phyloP scores from a whole-genome alignment of 2,888 invertebrate species.

The Agonopterix alstromeriana region DNA sequence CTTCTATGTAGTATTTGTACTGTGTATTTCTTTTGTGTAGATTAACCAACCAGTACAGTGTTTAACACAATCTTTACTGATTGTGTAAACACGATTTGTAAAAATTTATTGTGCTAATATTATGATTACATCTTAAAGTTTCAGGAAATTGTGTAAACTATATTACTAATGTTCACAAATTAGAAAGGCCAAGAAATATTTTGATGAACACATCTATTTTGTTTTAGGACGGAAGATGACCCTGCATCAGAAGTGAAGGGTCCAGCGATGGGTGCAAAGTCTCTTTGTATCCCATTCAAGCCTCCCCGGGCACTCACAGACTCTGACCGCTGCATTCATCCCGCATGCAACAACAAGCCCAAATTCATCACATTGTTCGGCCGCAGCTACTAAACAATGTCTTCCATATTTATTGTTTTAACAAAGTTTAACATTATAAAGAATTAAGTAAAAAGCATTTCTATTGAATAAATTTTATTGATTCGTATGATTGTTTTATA shows the following conservation, averaged over 20 bases:
- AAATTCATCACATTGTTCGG: conserved; percentile 95
- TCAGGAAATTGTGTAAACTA: too few relatives aligned
- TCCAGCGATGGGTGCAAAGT: conserved; percentile 99
- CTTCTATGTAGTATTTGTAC: too few relatives aligned
- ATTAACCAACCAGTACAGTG: too few relatives aligned
- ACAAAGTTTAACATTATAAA: background rate
- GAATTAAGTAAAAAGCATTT: conserved; percentile 1
- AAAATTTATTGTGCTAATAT: too few relatives aligned
- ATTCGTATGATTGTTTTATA: conserved; percentile 1
- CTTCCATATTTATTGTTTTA: background rate
- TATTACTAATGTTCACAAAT: too few relatives aligned
- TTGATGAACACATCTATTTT: conserved; percentile 7
- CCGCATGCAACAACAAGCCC: conserved; percentile 87
- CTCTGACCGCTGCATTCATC: conserved; percentile 89
- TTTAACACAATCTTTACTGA: too few relatives aligned
- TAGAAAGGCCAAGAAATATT: too few relatives aligned
- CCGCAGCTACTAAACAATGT: conserved; percentile 87
- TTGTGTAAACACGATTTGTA: too few relatives aligned
- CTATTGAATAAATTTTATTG: conserved; percentile 24
- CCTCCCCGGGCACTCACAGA: conserved; percentile 82
- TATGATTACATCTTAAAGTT: too few relatives aligned
- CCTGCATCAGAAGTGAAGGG: conserved; percentile 82
- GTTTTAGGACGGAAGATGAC: conserved; percentile 79
- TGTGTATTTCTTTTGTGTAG: too few relatives aligned
- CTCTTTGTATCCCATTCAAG: conserved; percentile 97